Percentiles rank a stretch among this genome's conserved stretches.
phyloP scores from a whole-genome alignment of 2,113 vertebrate genomes.

The Alligator sinensis region DNA sequence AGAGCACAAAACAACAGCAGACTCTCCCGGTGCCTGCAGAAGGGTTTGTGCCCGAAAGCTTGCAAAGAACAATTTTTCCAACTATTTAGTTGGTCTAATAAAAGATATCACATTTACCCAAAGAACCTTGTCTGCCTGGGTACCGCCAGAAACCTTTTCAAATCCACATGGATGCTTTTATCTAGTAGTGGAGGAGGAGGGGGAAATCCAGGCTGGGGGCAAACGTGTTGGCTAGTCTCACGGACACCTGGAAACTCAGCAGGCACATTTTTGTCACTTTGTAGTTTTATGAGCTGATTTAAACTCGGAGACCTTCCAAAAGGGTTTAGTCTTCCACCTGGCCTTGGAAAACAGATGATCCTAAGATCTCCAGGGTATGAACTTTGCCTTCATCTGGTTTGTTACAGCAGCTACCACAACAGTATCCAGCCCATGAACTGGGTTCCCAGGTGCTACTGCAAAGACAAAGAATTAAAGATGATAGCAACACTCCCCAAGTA shows the following conservation, averaged over 20 bases:
- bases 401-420: background rate
- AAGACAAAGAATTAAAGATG: background rate
- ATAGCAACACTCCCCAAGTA: background rate
- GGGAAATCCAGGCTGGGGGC: background rate
- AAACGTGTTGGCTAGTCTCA: background rate
- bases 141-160: background rate
- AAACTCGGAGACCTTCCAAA: background rate
- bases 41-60: too few species aligned
- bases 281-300: background rate
- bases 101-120: too few species aligned
- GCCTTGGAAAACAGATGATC: background rate
- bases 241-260: background rate
- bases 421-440: background rate
- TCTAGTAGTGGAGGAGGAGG: background rate
- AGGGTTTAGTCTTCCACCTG: background rate
- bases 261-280: background rate
- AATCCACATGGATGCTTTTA: background rate
- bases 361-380: background rate
- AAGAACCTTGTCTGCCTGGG: too few species aligned
- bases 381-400: background rate
- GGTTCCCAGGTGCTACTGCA: background rate
- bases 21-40: too few species aligned
- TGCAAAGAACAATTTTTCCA: too few species aligned
- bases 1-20: too few species aligned
- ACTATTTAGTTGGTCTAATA: too few species aligned